Percentiles rank a stretch among this genome's conserved stretches.
phyloP scores from a whole-genome alignment of 2,888 invertebrate genomes.

The Saturnia pavonia region DNA sequence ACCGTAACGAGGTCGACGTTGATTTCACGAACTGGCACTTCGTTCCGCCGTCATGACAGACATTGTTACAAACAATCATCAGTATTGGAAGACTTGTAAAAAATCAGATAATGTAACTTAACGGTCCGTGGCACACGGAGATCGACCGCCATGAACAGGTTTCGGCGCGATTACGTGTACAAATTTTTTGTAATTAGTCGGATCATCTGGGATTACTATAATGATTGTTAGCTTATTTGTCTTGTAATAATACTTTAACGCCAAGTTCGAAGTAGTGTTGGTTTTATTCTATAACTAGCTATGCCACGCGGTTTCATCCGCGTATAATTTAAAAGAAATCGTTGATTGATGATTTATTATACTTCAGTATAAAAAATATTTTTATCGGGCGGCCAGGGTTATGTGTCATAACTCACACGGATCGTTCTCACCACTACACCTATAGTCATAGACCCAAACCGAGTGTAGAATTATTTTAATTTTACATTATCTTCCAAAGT shows the following conservation, averaged over 20 bases:
- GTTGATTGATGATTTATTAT: no score
- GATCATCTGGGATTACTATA: not conserved
- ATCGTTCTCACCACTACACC: no score
- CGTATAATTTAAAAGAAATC: no score
- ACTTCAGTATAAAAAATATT: no score
- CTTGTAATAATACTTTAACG: not conserved
- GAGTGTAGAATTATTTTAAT: no score
- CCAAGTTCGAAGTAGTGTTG: no score
- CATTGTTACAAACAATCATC: constrained; percentile 35
- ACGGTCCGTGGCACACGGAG: constrained; percentile 5
- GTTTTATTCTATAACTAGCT: no score
- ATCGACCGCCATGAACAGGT: not conserved
- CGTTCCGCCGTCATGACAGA: constrained; percentile 40
- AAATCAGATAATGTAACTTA: constrained; percentile 24
- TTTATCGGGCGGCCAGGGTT: no score
- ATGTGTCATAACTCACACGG: no score
- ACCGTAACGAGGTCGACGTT: constrained; percentile 33
- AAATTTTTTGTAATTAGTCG: not conserved
- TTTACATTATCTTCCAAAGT: no score
- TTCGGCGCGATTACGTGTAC: not conserved
- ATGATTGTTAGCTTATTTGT: not conserved
- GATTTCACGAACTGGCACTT: constrained; percentile 52
- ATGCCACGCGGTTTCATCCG: no score
- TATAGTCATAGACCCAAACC: no score
- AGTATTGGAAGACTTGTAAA: constrained; percentile 32